Conservation (phyloP, 2,888 invertebrate species). For the Mallateleia sp. region DNA sequence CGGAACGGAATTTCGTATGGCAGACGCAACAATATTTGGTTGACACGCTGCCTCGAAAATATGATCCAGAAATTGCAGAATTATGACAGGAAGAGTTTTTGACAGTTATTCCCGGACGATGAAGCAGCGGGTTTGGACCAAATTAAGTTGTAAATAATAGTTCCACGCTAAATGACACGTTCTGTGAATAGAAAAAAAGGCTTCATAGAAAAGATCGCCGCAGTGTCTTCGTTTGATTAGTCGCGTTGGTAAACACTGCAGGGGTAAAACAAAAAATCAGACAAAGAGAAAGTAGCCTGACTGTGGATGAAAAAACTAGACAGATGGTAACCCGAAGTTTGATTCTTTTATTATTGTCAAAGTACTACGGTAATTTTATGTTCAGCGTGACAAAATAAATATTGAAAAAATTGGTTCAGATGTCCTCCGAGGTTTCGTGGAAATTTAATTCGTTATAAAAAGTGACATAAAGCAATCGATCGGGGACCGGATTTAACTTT, state of each 20-base stretch:
- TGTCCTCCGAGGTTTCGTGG: neutral
- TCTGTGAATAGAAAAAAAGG: constrained; percentile 47
- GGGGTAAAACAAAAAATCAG: constrained; percentile 5
- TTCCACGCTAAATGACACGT: constrained; percentile 31
- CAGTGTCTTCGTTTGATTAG: constrained; percentile 29
- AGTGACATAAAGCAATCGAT: constrained; percentile 5
- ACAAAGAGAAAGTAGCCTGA: constrained; percentile 37
- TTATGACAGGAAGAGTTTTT: constrained; percentile 65
- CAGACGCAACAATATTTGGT: constrained; percentile 57
- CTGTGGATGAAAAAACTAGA: constrained; percentile 5
- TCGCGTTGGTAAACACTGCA: constrained; percentile 17
- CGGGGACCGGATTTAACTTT: neutral
- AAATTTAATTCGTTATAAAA: neutral
- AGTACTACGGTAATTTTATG: constrained; percentile 13
- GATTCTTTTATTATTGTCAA: constrained; percentile 40
- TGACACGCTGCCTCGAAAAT: constrained; percentile 59
- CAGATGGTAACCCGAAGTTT: constrained; percentile 13
- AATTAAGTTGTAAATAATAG: constrained; percentile 68
- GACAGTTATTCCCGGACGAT: constrained; percentile 58
- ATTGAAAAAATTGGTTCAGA: constrained; percentile 18
- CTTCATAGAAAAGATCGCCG: constrained; percentile 37
- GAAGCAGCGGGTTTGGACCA: too few species aligned
- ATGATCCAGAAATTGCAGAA: constrained; percentile 60
- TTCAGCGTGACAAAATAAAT: constrained; percentile 35
- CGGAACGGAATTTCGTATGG: constrained; percentile 41